A percentile compares a stretch with the other conserved stretches of the same genome.
Conservation (phyloP, 2,888 invertebrate species). For the Ectobius pallidus region DNA sequence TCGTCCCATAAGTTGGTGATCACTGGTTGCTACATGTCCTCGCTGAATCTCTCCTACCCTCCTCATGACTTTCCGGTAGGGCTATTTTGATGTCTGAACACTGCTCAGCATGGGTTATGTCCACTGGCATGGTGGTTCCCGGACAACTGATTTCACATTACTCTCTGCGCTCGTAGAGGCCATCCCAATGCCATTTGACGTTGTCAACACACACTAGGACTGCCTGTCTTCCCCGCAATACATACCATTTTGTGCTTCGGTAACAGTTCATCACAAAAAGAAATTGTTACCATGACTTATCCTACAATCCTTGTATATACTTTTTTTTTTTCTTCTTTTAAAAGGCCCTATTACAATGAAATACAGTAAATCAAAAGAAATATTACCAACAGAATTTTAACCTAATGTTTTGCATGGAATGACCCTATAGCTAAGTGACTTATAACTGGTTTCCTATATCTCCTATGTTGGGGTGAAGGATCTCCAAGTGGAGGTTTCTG, state of each 20-base stretch:
- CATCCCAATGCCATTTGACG: neutral
- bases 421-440: too few relatives aligned
- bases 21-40: neutral
- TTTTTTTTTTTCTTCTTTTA: too few relatives aligned
- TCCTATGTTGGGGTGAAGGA: too few relatives aligned
- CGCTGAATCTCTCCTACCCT: neutral
- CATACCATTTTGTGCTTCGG: neutral
- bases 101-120: constrained; percentile 3
- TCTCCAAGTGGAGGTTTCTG: too few relatives aligned
- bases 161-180: neutral
- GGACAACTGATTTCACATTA: neutral
- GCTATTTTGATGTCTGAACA: neutral
- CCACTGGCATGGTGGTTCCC: neutral
- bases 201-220: neutral
- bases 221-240: neutral
- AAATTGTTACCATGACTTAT: too few relatives aligned
- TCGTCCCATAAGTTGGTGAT: neutral
- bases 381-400: too few relatives aligned
- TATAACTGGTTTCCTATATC: too few relatives aligned
- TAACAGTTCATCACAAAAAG: neutral
- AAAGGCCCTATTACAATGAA: too few relatives aligned
- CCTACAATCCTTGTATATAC: too few relatives aligned
- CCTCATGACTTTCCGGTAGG: neutral
- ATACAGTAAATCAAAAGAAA: too few relatives aligned
- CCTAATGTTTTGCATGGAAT: too few relatives aligned